These are phyloP conservation scores for Nycteola revayana DNA, from an alignment of 2,888 invertebrate genomes.

Conservation along the genomic window DNA sequence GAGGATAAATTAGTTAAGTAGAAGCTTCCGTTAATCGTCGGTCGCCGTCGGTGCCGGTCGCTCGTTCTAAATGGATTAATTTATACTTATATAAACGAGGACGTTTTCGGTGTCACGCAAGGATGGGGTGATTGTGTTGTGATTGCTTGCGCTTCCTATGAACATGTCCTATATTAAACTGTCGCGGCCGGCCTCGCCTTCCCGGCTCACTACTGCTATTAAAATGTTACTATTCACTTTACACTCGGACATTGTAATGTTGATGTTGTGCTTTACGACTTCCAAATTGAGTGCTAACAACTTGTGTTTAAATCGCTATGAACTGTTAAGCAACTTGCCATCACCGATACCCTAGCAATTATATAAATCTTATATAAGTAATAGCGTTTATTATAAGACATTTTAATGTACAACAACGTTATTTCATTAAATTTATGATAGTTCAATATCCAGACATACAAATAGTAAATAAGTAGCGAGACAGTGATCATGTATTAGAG, in stretches of 20 bases:
- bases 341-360: no score
- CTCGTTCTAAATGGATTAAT: constrained; percentile 81
- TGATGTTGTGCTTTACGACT: constrained; percentile 40
- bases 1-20: constrained; percentile 83
- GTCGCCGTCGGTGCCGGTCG: constrained; percentile 72
- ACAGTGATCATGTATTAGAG: constrained; percentile 19
- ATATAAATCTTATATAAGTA: no score
- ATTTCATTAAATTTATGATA: no score
- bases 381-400: no score
- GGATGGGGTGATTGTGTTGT: constrained; percentile 80
- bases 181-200: constrained; percentile 36
- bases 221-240: constrained; percentile 33
- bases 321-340: background rate
- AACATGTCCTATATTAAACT: constrained; percentile 68
- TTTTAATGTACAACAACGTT: no score
- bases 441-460: no score
- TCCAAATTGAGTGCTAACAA: constrained; percentile 29
- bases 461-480: constrained; percentile 3
- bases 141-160: constrained; percentile 79
- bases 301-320: constrained; percentile 20
- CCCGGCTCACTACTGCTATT: constrained; percentile 29
- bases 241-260: constrained; percentile 26
- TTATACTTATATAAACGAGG: constrained; percentile 81
- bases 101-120: constrained; percentile 81
- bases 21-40: constrained; percentile 83